Percentiles rank a stretch among this genome's conserved stretches.
Conservation (phyloP, 2,113 vertebrate species). For the Corydoras sp. region DNA sequence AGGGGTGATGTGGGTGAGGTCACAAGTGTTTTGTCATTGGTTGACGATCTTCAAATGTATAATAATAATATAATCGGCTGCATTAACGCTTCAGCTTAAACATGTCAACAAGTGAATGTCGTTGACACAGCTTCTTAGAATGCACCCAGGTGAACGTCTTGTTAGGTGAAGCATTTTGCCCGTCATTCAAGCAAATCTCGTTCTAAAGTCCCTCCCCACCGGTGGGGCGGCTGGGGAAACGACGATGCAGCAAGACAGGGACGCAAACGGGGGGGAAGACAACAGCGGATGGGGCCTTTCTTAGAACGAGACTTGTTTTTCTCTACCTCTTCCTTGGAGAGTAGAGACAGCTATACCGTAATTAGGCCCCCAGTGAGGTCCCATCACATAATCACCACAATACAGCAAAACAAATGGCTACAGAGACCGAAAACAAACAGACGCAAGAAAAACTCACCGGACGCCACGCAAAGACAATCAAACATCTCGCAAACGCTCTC, state of each 20-base stretch:
- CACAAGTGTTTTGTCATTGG: too few relatives aligned
- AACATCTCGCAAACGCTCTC: too few relatives aligned
- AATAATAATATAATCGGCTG: too few relatives aligned
- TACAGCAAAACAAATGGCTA: conserved; percentile 45
- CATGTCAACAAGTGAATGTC: not conserved
- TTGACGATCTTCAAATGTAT: too few relatives aligned
- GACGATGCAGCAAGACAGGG: conserved; percentile 7
- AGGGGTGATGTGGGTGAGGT: too few relatives aligned
- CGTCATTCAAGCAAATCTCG: conserved; percentile 14
- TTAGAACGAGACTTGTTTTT: conserved; percentile 45
- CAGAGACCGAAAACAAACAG: conserved; percentile 39
- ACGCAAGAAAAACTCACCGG: conserved; percentile 6
- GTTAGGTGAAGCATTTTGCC: not conserved
- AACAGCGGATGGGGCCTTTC: conserved; percentile 19
- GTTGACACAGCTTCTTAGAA: not conserved
- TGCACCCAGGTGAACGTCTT: not conserved
- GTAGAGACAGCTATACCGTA: conserved; percentile 36
- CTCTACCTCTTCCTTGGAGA: conserved; percentile 39
- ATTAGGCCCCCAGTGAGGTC: conserved; percentile 45
- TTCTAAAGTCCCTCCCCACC: not conserved
- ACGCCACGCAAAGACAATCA: not conserved
- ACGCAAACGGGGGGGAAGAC: not conserved
- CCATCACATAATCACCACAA: conserved; percentile 46
- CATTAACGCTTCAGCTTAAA: not conserved
- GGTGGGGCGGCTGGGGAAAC: not conserved